Percentiles rank a stretch among this genome's conserved stretches.
phyloP scores from a whole-genome alignment of 2,113 vertebrate species.

The Arizona elegans region DNA sequence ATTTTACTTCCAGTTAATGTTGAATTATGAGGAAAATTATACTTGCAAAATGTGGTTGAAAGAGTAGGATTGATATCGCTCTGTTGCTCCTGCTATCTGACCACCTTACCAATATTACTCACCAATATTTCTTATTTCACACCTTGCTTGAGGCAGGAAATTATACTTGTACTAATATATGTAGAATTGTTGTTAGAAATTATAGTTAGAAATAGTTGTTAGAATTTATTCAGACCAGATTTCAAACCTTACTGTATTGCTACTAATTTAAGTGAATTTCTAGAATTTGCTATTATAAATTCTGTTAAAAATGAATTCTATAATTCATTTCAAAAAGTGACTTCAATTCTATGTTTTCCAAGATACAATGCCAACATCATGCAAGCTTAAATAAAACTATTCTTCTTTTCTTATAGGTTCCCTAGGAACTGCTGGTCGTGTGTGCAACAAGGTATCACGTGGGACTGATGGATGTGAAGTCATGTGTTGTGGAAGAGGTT shows the following conservation, averaged over 20 bases:
- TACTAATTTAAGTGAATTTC: background rate
- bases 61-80: background rate
- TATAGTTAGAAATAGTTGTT: background rate
- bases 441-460: conserved; percentile 88
- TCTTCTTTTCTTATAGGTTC: conserved; percentile 75
- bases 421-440: conserved; percentile 88
- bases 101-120: background rate
- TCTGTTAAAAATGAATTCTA: background rate
- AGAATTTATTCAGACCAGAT: background rate
- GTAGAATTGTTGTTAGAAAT: background rate
- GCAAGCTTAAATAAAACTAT: background rate
- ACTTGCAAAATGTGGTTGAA: background rate
- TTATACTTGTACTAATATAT: background rate
- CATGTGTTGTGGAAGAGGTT: conserved; percentile 98
- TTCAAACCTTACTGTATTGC: background rate
- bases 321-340: background rate
- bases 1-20: background rate
- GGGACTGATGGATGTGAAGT: conserved; percentile 94
- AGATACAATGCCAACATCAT: background rate
- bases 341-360: background rate
- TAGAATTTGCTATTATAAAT: background rate
- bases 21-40: background rate
- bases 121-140: background rate
- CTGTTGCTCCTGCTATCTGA: background rate
- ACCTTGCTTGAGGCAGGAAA: background rate